Conservation (phyloP, 2,113 vertebrate genomes). For the Upupa epops region DNA sequence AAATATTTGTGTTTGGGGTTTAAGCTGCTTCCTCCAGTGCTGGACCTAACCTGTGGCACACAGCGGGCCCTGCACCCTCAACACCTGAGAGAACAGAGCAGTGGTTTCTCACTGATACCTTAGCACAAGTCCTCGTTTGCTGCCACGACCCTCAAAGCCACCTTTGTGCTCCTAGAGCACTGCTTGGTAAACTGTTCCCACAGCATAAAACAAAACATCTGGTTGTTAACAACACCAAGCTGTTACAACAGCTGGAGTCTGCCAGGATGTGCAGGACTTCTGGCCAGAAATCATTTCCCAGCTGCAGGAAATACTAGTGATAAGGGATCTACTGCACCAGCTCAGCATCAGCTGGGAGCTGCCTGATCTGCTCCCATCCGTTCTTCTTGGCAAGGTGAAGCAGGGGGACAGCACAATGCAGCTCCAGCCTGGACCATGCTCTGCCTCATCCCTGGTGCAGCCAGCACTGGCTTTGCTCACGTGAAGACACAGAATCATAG, state of each 20-base stretch:
- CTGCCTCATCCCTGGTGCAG: not conserved
- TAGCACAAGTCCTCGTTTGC: not conserved
- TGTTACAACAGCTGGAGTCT: slow-evolving; percentile 43
- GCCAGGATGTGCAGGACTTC: not conserved
- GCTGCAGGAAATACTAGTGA: not conserved
- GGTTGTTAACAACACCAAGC: slow-evolving; percentile 22
- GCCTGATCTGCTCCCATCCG: not conserved
- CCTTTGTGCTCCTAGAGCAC: not conserved
- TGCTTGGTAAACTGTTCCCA: not conserved
- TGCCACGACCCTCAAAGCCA: not conserved
- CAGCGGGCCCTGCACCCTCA: accelerated
- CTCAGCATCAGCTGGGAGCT: not conserved
- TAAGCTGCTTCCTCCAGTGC: not conserved
- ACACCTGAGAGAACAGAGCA: not conserved
- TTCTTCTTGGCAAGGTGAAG: not conserved
- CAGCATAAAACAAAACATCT: slow-evolving; percentile 43
- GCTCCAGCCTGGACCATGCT: accelerated
- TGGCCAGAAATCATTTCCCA: not conserved
- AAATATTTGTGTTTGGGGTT: slow-evolving; percentile 1
- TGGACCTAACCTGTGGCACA: not conserved
- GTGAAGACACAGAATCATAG: not conserved
- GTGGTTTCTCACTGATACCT: not conserved
- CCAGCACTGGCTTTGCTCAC: not conserved
- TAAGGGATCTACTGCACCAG: not conserved
- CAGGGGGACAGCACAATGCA: accelerated